These are phyloP conservation scores for Sicus ferrugineus DNA, from an alignment of 2,888 invertebrate species.

Conservation along the genomic window DNA sequence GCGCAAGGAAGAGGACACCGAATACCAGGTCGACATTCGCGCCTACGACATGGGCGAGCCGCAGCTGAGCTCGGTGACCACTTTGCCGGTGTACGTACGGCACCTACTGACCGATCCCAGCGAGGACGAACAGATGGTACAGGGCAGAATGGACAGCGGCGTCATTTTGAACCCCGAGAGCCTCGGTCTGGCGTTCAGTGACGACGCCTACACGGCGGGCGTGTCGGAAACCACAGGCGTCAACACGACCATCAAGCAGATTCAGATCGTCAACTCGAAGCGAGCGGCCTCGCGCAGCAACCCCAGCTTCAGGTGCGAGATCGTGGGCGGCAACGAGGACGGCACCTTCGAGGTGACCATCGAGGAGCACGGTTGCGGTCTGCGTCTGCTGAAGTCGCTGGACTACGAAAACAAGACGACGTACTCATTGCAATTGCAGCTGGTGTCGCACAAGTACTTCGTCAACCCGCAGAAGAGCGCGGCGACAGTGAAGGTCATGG, in stretches of 20 bases:
- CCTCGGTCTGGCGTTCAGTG: conserved; percentile 83
- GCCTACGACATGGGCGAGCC: conserved; percentile 89
- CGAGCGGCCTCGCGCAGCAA: conserved; percentile 55
- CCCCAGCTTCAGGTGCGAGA: conserved; percentile 76
- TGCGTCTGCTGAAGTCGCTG: conserved; percentile 74
- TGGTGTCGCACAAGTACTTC: conserved; percentile 82
- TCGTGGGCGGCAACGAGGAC: conserved; percentile 76
- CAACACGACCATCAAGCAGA: conserved; percentile 61
- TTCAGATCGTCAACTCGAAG: conserved; percentile 64
- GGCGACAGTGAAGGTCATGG: conserved; percentile 80
- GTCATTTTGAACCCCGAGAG: conserved; percentile 59
- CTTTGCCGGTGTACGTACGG: conserved; percentile 82
- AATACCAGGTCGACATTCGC: conserved; percentile 87
- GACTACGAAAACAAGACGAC: conserved; percentile 81
- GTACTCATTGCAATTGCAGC: conserved; percentile 78
- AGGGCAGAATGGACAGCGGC: conserved; percentile 49
- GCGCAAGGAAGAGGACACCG: conserved; percentile 84
- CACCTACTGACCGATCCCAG: conserved; percentile 78
- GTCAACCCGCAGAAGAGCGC: conserved; percentile 80
- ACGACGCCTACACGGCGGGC: conserved; percentile 83
- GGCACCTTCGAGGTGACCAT: conserved; percentile 75
- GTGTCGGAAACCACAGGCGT: conserved; percentile 72
- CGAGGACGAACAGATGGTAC: conserved; percentile 62
- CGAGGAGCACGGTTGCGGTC: conserved; percentile 83
- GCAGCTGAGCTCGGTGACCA: conserved; percentile 81